Conservation (phyloP, 2,797 vertebrate species). For the Pygocentrus nattereri region DNA sequence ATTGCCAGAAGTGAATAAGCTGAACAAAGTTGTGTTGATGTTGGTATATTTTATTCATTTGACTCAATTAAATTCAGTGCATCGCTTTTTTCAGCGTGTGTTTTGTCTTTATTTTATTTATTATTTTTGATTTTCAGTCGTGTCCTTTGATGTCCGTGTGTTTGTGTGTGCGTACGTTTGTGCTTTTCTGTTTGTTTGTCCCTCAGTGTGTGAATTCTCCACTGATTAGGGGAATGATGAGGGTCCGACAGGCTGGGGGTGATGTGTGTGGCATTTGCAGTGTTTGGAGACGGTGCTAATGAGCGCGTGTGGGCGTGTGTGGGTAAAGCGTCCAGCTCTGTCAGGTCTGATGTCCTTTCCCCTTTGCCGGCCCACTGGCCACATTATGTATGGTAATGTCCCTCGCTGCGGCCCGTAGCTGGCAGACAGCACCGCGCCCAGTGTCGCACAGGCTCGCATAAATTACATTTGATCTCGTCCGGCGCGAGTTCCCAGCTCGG, state of each 20-base stretch:
- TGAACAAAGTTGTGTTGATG: too few relatives aligned
- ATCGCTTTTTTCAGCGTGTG: constrained; percentile 3
- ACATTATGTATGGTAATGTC: constrained; percentile 30
- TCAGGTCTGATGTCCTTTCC: constrained; percentile 63
- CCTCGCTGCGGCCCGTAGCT: not conserved
- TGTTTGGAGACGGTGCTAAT: constrained; percentile 30
- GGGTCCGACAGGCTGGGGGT: constrained; percentile 7
- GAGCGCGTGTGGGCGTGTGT: constrained; percentile 32
- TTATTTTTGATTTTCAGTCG: constrained; percentile 19
- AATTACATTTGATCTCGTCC: constrained; percentile 54
- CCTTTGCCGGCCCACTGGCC: not conserved
- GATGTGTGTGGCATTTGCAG: constrained; percentile 41
- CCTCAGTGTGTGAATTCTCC: constrained; percentile 57
- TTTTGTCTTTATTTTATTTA: constrained; percentile 43
- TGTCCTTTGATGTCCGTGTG: constrained; percentile 28
- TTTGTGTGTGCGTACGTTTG: constrained; percentile 43
- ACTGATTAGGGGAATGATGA: constrained; percentile 39
- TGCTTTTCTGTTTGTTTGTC: constrained; percentile 61
- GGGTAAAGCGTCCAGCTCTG: constrained; percentile 14
- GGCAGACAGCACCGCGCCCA: not conserved
- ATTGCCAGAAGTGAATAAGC: too few relatives aligned
- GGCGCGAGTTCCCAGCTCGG: constrained; percentile 15
- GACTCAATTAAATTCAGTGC: not conserved
- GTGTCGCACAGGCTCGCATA: constrained; percentile 43
- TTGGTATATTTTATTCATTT: not conserved